Evolutionary conservation across 2,797 vertebrate genomes (phyloP).

Genomic region (Eptatretus atami): DNA sequence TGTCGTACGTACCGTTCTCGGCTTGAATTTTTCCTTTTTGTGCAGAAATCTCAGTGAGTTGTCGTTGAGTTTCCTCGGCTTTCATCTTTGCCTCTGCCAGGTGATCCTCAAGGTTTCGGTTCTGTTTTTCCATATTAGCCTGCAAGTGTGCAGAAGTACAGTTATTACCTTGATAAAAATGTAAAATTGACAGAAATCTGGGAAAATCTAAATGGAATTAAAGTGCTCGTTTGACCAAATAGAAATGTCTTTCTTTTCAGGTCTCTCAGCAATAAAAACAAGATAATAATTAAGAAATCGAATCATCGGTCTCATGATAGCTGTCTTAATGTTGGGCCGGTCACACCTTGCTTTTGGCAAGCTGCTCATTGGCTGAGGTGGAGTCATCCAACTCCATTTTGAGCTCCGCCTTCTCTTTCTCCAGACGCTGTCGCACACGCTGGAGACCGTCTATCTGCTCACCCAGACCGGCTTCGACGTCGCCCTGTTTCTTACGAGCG

Average conservation of each 20-base stretch:
- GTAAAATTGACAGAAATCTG: too few species aligned
- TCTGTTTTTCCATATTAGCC: conserved; percentile 44
- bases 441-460: conserved; percentile 65
- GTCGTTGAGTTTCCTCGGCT: conserved; percentile 47
- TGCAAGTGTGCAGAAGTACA: conserved; percentile 11
- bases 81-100: conserved; percentile 48
- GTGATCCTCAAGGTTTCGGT: conserved; percentile 51
- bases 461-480: conserved; percentile 29
- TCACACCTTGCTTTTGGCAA: conserved; percentile 45
- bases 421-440: conserved; percentile 57
- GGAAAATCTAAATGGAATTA: background rate
- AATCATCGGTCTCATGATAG: too few species aligned
- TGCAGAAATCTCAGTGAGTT: conserved; percentile 27
- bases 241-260: background rate
- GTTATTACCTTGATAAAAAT: too few species aligned
- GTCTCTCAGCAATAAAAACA: background rate
- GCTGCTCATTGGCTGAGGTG: conserved; percentile 35
- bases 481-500: conserved; percentile 46
- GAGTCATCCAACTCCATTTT: conserved; percentile 64
- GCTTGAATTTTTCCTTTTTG: conserved; percentile 37
- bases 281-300: too few species aligned
- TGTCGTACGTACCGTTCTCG: conserved; percentile 24
- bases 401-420: conserved; percentile 51
- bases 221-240: background rate
- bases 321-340: too few species aligned